Evolutionary conservation across 37 sponge, comb jelly and placozoan genomes (phyloP).

Genomic region (Sycon ciliatum): DNA sequence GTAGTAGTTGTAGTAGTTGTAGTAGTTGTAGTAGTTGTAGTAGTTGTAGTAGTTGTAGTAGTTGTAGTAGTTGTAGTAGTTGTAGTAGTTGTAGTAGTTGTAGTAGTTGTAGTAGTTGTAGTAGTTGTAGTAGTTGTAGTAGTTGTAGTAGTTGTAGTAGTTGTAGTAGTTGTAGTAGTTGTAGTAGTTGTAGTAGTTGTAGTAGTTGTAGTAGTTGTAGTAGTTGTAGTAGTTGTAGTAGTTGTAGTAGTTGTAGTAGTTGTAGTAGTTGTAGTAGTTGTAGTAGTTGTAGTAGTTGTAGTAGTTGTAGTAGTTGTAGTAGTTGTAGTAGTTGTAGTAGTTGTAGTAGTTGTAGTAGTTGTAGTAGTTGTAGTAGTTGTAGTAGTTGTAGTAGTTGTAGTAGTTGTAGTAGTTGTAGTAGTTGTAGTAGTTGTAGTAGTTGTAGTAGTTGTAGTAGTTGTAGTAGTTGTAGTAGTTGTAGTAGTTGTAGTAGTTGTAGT

Average conservation of each 20-base stretch:
- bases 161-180: conserved; percentile 6
- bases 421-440: conserved; percentile 8
- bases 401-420: conserved; percentile 6
- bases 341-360: conserved; percentile 6
- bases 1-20: conserved; percentile 8
- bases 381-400: conserved; percentile 8
- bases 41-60: conserved; percentile 6
- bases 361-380: conserved; percentile 8
- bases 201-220: conserved; percentile 8
- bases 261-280: conserved; percentile 8
- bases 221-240: conserved; percentile 6
- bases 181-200: conserved; percentile 8
- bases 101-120: conserved; percentile 6
- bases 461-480: conserved; percentile 6
- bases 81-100: conserved; percentile 8
- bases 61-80: conserved; percentile 8
- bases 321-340: conserved; percentile 8
- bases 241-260: conserved; percentile 8
- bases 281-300: conserved; percentile 6
- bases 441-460: conserved; percentile 8
- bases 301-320: conserved; percentile 8
- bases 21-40: conserved; percentile 8
- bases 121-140: conserved; percentile 8
- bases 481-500: conserved; percentile 8
- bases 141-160: conserved; percentile 8